A percentile compares a stretch with the other conserved stretches of the same genome.
Conservation (phyloP, 2,888 invertebrate species). For the Linnaemya vulpina region DNA sequence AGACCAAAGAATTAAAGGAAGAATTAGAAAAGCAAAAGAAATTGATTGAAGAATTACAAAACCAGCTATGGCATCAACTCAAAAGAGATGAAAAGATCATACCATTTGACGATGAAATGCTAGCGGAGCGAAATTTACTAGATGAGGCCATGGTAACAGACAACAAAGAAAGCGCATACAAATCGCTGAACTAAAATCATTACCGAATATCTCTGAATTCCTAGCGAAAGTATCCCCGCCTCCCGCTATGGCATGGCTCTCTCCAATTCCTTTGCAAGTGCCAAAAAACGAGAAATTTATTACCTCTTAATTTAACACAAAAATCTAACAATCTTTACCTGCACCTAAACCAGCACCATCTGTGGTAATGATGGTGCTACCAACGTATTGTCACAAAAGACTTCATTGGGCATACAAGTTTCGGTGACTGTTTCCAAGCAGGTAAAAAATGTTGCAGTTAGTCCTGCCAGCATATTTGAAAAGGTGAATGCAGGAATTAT, state of each 20-base stretch:
- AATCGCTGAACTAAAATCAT: conserved; percentile 50
- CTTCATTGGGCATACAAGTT: conserved; percentile 72
- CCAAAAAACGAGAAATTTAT: conserved; percentile 46
- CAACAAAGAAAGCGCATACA: conserved; percentile 52
- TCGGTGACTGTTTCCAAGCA: conserved; percentile 80
- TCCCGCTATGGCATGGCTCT: background rate
- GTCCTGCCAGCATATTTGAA: conserved; percentile 40
- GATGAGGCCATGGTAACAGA: conserved; percentile 21
- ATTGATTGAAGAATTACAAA: conserved; percentile 74
- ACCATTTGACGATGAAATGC: conserved; percentile 34
- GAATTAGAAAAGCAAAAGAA: conserved; percentile 77
- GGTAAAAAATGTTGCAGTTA: conserved; percentile 71
- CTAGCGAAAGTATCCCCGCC: conserved; percentile 59
- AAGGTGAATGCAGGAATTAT: conserved; percentile 70
- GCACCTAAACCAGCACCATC: conserved; percentile 10
- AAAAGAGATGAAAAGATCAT: conserved; percentile 66
- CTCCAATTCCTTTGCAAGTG: conserved; percentile 33
- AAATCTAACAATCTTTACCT: conserved; percentile 56
- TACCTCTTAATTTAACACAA: conserved; percentile 56
- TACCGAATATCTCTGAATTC: conserved; percentile 43
- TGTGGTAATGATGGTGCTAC: too few species aligned
- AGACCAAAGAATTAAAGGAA: conserved; percentile 74
- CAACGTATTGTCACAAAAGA: conserved; percentile 65
- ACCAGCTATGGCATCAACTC: conserved; percentile 68
- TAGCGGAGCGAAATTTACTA: conserved; percentile 27